phyloP scores from a whole-genome alignment of 2,888 invertebrate genomes.

The Temnothorax ravouxi region DNA sequence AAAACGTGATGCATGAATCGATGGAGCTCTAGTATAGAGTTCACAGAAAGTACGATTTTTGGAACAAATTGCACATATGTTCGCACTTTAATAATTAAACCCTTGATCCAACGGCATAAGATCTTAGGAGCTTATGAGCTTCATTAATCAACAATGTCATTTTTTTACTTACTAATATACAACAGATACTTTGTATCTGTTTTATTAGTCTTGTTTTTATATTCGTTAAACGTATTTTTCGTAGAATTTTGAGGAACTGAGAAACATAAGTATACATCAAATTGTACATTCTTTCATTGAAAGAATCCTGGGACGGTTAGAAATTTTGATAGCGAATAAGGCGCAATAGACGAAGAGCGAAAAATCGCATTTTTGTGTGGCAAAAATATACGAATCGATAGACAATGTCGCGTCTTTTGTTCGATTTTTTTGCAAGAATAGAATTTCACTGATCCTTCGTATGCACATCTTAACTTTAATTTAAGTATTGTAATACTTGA shows the following conservation, averaged over 20 bases:
- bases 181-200: neutral
- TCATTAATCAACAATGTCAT: neutral
- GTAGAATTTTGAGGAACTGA: neutral
- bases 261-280: neutral
- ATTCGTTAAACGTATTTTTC: neutral
- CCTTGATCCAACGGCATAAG: neutral
- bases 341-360: neutral
- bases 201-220: neutral
- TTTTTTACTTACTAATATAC: neutral
- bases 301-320: neutral
- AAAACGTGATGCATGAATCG: constrained; percentile 67
- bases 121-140: neutral
- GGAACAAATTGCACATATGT: constrained; percentile 11
- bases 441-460: neutral
- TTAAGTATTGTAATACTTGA: neutral
- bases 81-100: constrained; percentile 17
- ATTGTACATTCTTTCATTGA: neutral
- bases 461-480: constrained; percentile 13
- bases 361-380: constrained; percentile 4
- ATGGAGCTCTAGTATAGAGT: constrained; percentile 46
- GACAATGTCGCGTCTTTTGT: constrained; percentile 10
- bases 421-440: constrained; percentile 53
- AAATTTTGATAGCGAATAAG: neutral
- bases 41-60: neutral
- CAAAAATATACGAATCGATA: constrained; percentile 40